A percentile compares a stretch with the other conserved stretches of the same genome.
Conservation (phyloP, 2,797 vertebrate genomes). For the Syncerus caffer region DNA sequence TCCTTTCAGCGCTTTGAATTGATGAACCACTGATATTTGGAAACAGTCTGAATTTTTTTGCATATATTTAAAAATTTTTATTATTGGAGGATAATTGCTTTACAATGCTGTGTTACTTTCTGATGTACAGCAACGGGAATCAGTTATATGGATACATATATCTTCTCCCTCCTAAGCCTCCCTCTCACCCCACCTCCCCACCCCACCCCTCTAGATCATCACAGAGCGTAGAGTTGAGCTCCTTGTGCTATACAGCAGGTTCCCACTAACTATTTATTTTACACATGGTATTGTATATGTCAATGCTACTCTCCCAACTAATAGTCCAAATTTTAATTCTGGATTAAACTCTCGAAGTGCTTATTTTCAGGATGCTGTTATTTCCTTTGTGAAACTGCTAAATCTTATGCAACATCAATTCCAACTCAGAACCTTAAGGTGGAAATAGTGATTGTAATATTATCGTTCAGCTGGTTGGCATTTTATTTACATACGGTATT, state of each 20-base stretch:
- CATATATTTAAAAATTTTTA: not conserved
- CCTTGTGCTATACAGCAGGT: not conserved
- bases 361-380: not conserved
- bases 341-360: not conserved
- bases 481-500: not conserved
- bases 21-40: not conserved
- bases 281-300: not conserved
- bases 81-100: not conserved
- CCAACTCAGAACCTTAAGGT: not conserved
- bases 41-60: not conserved
- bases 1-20: not conserved
- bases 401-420: not conserved
- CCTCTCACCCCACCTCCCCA: not conserved
- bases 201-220: not conserved
- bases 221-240: not conserved
- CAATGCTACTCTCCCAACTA: not conserved
- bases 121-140: not conserved
- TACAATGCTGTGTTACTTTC: not conserved
- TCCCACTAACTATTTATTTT: not conserved
- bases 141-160: not conserved
- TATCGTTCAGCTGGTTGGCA: not conserved
- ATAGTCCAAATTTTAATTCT: not conserved
- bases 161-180: not conserved
- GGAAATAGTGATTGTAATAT: not conserved
- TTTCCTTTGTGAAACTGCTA: not conserved